These are phyloP conservation scores for Drepanosiphum platanoidis DNA, from an alignment of 2,888 invertebrate species.

Conservation along the genomic window DNA sequence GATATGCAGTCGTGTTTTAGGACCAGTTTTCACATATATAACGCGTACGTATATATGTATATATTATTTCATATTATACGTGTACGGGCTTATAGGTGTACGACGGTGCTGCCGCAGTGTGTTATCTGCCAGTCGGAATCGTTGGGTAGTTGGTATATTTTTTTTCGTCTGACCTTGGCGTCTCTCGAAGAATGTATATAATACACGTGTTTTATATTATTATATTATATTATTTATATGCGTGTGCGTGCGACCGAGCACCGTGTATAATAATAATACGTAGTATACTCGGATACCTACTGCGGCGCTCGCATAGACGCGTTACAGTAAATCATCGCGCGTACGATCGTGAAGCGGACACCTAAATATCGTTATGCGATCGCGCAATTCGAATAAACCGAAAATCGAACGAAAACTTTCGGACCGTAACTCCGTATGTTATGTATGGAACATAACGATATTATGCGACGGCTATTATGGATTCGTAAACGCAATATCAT, in stretches of 20 bases:
- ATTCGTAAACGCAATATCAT: too few species aligned
- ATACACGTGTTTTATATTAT: conserved; percentile 26
- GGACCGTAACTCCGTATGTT: too few species aligned
- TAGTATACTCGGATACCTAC: neutral
- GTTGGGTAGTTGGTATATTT: conserved; percentile 51
- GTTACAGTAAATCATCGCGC: neutral
- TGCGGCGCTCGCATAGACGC: neutral
- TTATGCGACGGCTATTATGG: too few species aligned
- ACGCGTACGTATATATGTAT: neutral
- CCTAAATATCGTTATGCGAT: too few species aligned
- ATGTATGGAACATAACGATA: too few species aligned
- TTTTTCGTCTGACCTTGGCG: conserved; percentile 61
- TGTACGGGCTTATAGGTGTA: neutral
- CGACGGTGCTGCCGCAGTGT: neutral
- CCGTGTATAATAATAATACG: neutral
- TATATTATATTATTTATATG: conserved; percentile 21
- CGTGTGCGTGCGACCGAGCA: neutral
- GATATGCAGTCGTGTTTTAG: conserved; percentile 54
- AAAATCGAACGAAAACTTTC: too few species aligned
- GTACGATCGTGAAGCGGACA: neutral
- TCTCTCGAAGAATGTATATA: conserved; percentile 59
- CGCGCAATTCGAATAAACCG: too few species aligned
- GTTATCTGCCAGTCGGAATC: conserved; percentile 61
- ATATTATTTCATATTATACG: neutral
- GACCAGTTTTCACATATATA: conserved; percentile 56